phyloP scores from a whole-genome alignment of 2,113 vertebrate genomes.

The Mola mola region DNA sequence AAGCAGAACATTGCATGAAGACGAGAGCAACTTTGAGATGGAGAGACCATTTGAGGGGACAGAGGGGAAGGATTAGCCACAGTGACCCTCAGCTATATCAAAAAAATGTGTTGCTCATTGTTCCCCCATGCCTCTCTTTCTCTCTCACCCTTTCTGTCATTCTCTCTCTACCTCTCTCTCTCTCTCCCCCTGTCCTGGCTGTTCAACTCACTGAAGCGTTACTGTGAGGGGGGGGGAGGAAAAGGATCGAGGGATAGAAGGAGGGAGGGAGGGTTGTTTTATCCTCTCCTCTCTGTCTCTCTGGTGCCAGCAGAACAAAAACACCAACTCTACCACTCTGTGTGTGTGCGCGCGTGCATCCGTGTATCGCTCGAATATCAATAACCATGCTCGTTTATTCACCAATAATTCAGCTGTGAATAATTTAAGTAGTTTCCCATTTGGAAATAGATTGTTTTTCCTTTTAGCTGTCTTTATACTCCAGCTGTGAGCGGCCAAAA shows the following conservation, averaged over 20 bases:
- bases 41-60: conserved; percentile 79
- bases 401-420: conserved; percentile 77
- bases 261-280: conserved; percentile 74
- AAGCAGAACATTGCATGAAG: conserved; percentile 60
- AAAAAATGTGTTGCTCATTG: conserved; percentile 86
- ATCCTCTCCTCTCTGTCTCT: conserved; percentile 79
- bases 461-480: conserved; percentile 71
- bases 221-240: conserved; percentile 59
- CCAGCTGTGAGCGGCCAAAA: conserved; percentile 62
- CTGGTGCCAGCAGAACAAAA: conserved; percentile 77
- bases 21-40: conserved; percentile 56
- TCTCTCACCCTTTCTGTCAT: conserved; percentile 29
- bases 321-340: conserved; percentile 73
- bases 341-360: conserved; percentile 39
- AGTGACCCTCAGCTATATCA: conserved; percentile 83
- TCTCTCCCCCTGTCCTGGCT: conserved; percentile 71
- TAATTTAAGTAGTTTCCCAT: conserved; percentile 79
- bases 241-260: conserved; percentile 66
- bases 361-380: conserved; percentile 68
- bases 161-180: conserved; percentile 44
- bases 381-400: conserved; percentile 78
- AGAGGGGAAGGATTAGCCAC: conserved; percentile 82
- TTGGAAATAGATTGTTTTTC: conserved; percentile 77
- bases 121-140: conserved; percentile 73
- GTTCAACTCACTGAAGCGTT: conserved; percentile 84